Evolutionary conservation across 2,888 invertebrate species (phyloP), one percentile per base, ranked within the genome.

Genomic region (Perdita meconis): DNA sequence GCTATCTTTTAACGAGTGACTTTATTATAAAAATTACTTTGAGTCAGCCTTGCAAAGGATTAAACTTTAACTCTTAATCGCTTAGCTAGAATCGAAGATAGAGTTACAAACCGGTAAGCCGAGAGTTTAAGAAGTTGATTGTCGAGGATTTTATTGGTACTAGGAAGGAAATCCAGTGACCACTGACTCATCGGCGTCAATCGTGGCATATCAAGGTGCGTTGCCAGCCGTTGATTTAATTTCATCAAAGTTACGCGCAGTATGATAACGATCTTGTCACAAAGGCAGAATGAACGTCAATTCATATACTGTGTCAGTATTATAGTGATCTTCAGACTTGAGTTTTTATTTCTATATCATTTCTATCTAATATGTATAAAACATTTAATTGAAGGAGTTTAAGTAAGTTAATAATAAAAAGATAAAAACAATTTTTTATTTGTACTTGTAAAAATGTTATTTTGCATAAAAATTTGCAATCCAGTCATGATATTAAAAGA

Each of bases 111-210:
- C 30, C 22, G 19, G 1, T 2, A 10, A 4, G 19, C 0, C 42
- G 12, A 22, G n/a, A 56, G 38, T 6, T 40, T 24, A 30, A 24
- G 19, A 70, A 64, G 12, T 19, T 13, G 12, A 8, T n/a, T 1
- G 24, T 1, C 10, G 30, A 2, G 6, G 42, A 67, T 63, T 63
- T 63, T 53, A 38, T 66, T 63, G 5, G 50, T 56, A 13, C 44
- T 12, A 64, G 51, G 6, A 30, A 22, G 66, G 50, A 81, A 71
- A 59, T 24, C 6, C 22, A 47, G 55, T 57, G 63, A 47, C 22
- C 70, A 82, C 61, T 83, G 80, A 82, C 65, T 82, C 75, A 82
- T 26, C 51, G 44, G 34, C 19, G 26, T 69, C 34, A 55, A 66
- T 63, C 24, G 22, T 22, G 57, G 22, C 13, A 19, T 42, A 60